phyloP scores from a whole-genome alignment of 2,888 invertebrate species.

The Syrista parreyssii region DNA sequence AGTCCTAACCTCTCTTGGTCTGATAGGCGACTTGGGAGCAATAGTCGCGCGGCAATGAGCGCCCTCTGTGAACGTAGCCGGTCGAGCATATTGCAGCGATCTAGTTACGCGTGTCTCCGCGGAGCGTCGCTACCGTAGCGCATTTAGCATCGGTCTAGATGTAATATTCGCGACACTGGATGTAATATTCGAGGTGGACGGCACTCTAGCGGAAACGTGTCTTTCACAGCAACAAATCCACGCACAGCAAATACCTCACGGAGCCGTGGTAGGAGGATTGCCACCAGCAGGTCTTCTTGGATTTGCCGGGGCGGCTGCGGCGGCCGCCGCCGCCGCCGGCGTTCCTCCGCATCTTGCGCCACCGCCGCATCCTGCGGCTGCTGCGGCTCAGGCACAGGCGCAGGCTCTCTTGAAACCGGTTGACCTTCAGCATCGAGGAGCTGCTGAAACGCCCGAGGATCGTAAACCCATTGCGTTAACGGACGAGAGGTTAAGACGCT shows the following conservation, averaged over 20 bases:
- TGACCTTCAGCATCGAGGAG: slow-evolving; percentile 66
- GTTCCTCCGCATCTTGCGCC: slow-evolving; percentile 72
- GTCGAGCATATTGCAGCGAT: no score
- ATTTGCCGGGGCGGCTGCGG: slow-evolving; percentile 69
- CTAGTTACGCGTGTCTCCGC: no score
- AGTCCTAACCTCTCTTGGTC: no score
- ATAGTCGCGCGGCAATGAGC: no score
- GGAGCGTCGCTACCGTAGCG: no score
- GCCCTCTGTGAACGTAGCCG: no score
- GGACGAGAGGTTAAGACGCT: slow-evolving; percentile 71
- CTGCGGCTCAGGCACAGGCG: slow-evolving; percentile 67
- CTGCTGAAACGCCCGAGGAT: slow-evolving; percentile 68
- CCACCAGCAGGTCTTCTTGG: slow-evolving; percentile 69
- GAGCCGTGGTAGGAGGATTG: slow-evolving; percentile 68
- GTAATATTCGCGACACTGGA: no score
- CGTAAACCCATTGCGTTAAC: slow-evolving; percentile 70
- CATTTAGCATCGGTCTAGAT: no score
- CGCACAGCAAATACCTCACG: slow-evolving; percentile 82
- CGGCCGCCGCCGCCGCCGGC: slow-evolving; percentile 65
- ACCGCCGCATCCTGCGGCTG: slow-evolving; percentile 68
- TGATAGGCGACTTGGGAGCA: no score
- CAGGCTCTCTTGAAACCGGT: slow-evolving; percentile 62
- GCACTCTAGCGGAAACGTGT: no score
- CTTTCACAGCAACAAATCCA: slow-evolving; percentile 86
- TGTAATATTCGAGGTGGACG: no score